Base-by-base conservation (phyloP, 2,888 invertebrate genomes). In the Brachypterus glaber region DNA sequence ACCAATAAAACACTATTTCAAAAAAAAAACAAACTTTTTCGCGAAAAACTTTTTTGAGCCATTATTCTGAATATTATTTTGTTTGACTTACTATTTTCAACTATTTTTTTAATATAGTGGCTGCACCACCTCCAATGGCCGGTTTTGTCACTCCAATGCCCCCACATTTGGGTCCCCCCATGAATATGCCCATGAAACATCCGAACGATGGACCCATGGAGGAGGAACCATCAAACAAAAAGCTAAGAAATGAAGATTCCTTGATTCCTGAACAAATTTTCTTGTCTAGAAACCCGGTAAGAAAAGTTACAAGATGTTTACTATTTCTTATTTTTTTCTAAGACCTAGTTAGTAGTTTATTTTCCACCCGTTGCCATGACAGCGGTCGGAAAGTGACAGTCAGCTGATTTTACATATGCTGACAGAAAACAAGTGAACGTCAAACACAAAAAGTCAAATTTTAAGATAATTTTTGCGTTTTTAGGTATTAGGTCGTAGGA, bases 181-280 rank as follows among this genome's bases (percentile, higher is more conserved):
- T 69, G 50, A 58, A 59, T 14, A 57, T 63, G 48, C 54, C 55
- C 0, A 60, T 72, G 53, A 73, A 73, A 48, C 73, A 72, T 53
- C 63, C 67, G 1, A 54, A 60, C 43, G 72, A 71, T 32, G 55
- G 58, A 1, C 65, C 65, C 2, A 63, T 69, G 16, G 87, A 85
- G 13, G 92, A 92, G 40, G 91, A 88, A 53, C 91, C 93, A 1
- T 77, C 84, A 1, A 72, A 79, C 40, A 97, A 97, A 69, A 86
- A 90, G 60, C 69, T 84, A 43, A 77, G 92, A 45, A 90, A 89
- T 0, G 97, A 97, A 64, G 96, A 96, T 58, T 82, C 86, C 31
- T 74, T 98, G 5, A 80, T 96, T 48, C 86, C 95, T 0, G 97
- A 97, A 68, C 74, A 76, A 37, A 79, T 83, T 35, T 92, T 88